Percentiles rank a stretch among this genome's conserved stretches.
phyloP scores from a whole-genome alignment of 2,888 invertebrate genomes.

The Eudasyphora cyanicolor region DNA sequence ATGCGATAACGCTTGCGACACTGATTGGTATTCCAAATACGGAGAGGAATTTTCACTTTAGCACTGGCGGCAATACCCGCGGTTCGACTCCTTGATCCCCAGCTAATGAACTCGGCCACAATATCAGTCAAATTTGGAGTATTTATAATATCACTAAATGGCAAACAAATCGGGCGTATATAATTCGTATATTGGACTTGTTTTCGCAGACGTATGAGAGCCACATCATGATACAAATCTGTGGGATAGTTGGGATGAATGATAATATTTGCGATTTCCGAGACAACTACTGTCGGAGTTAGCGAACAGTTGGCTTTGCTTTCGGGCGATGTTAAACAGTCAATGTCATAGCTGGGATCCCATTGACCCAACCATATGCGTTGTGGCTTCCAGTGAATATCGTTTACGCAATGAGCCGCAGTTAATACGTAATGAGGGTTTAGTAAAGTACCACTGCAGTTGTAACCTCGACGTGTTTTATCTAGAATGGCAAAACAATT shows the following conservation, averaged over 20 bases:
- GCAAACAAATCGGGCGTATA: conserved; percentile 12
- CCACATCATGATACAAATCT: neutral
- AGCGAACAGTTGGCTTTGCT: neutral
- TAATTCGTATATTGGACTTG: neutral
- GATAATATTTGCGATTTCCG: neutral
- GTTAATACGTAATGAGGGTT: conserved; percentile 84
- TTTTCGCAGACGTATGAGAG: neutral
- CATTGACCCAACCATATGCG: neutral
- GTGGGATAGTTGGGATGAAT: neutral
- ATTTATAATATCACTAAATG: neutral
- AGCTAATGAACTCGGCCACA: neutral
- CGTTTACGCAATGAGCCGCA: conserved; percentile 82
- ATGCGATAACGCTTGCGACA: conserved; percentile 82
- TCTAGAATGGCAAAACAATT: neutral
- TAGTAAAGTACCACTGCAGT: conserved; percentile 88
- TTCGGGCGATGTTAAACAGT: neutral
- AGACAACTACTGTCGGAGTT: neutral
- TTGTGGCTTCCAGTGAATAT: neutral
- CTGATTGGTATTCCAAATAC: conserved; percentile 79
- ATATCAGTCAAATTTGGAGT: neutral
- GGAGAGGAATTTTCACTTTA: conserved; percentile 81
- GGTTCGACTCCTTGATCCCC: neutral
- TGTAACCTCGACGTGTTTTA: conserved; percentile 80
- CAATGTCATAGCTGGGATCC: neutral
- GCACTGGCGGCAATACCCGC: neutral